These are phyloP conservation scores for Pygmarrhopalites habei DNA, from an alignment of 1,140 invertebrate species.

Conservation along the genomic window DNA sequence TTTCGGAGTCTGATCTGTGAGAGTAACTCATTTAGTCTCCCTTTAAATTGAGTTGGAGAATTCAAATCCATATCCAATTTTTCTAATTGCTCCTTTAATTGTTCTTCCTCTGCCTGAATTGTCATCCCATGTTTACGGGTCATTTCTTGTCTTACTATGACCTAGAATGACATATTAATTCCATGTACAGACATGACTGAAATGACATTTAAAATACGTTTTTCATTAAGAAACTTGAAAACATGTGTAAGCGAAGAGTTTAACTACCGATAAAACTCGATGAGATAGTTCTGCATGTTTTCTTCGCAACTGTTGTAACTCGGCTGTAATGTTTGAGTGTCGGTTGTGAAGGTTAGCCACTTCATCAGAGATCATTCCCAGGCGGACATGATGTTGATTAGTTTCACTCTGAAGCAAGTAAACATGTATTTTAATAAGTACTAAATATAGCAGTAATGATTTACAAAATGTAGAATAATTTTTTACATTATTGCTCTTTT, in stretches of 20 bases:
- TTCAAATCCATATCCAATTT: constrained; percentile 76
- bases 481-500: too few species aligned
- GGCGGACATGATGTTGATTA: constrained; percentile 63
- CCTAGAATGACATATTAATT: too few species aligned
- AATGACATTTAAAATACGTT: too few species aligned
- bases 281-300: constrained; percentile 68
- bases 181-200: too few species aligned
- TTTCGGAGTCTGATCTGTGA: constrained; percentile 67
- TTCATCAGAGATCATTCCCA: constrained; percentile 66
- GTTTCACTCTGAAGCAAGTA: constrained; percentile 65
- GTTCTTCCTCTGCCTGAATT: constrained; percentile 81
- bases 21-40: constrained; percentile 79
- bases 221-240: too few species aligned
- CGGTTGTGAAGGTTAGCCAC: constrained; percentile 65
- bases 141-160: constrained; percentile 79
- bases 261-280: constrained; percentile 65
- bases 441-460: too few species aligned
- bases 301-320: constrained; percentile 65
- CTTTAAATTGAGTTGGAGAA: constrained; percentile 86
- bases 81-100: constrained; percentile 72
- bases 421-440: background rate
- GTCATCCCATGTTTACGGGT: constrained; percentile 74
- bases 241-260: too few species aligned
- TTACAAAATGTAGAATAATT: constrained; percentile 5
- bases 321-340: constrained; percentile 61